phyloP scores from a whole-genome alignment of 2,888 invertebrate species.

The Opisthograptis luteolata region DNA sequence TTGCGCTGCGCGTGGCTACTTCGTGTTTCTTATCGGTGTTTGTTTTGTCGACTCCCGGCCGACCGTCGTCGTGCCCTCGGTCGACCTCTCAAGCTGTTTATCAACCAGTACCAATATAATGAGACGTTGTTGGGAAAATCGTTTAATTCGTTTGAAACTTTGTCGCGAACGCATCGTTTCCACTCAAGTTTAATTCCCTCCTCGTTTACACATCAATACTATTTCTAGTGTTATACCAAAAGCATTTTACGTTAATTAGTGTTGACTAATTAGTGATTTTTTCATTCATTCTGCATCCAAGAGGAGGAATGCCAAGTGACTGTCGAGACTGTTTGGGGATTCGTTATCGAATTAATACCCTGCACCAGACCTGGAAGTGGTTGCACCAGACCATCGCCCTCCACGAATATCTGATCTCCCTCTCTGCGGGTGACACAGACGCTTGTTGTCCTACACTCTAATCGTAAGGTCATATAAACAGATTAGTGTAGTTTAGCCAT shows the following conservation, averaged over 20 bases:
- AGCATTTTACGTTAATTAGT: conserved; percentile 42
- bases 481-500: conserved; percentile 40
- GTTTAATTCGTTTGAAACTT: conserved; percentile 65
- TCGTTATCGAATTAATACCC: conserved; percentile 93
- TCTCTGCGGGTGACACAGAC: conserved; percentile 90
- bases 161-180: conserved; percentile 48
- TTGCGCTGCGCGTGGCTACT: conserved; percentile 68
- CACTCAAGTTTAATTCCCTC: conserved; percentile 18
- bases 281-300: conserved; percentile 77
- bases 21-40: conserved; percentile 80
- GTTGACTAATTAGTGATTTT: conserved; percentile 71
- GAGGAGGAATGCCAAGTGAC: conserved; percentile 87
- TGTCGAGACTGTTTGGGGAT: conserved; percentile 94
- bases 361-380: conserved; percentile 98
- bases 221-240: conserved; percentile 34
- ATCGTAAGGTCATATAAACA: conserved; percentile 55
- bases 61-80: conserved; percentile 74
- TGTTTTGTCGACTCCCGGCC: conserved; percentile 68
- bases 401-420: conserved; percentile 93
- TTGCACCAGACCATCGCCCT: conserved; percentile 94
- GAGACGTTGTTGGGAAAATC: conserved; percentile 69
- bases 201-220: conserved; percentile 22
- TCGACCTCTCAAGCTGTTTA: conserved; percentile 79
- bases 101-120: conserved; percentile 78
- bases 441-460: conserved; percentile 65